Conservation (phyloP, 1,140 invertebrate species). For the Lasioglossum albipes region DNA sequence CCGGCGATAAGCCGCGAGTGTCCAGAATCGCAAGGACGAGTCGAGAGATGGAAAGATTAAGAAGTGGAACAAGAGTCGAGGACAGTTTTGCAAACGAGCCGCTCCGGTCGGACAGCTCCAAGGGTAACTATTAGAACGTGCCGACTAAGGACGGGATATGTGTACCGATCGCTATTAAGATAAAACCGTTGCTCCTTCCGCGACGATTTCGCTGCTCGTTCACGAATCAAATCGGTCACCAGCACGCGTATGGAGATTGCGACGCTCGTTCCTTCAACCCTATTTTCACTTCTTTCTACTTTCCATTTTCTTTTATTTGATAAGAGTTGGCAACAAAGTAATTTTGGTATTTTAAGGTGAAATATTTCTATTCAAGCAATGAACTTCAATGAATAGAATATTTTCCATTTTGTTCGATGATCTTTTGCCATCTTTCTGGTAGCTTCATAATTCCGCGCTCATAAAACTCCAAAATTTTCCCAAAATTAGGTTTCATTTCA, state of each 20-base stretch:
- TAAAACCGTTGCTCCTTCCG: constrained; percentile 7
- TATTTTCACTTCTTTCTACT: no score
- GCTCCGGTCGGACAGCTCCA: neutral
- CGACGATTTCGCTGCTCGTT: constrained; percentile 7
- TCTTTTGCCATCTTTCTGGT: no score
- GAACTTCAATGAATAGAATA: no score
- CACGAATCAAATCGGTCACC: neutral
- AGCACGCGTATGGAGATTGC: neutral
- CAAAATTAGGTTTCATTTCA: no score
- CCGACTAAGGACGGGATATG: neutral
- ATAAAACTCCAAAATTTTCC: no score
- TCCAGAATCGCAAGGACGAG: constrained; percentile 37
- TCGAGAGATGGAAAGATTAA: constrained; percentile 35
- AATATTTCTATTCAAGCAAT: no score
- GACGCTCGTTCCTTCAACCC: neutral
- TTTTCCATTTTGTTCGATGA: no score
- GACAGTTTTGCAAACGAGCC: constrained; percentile 16
- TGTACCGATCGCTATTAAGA: constrained; percentile 27
- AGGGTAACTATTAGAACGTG: constrained; percentile 8
- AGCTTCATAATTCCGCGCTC: no score
- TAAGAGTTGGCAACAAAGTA: no score
- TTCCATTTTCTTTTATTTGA: no score
- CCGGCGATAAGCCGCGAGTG: constrained; percentile 18
- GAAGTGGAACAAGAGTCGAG: constrained; percentile 30
- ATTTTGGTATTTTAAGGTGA: no score